Evolutionary conservation across 2,797 vertebrate genomes (phyloP).

Genomic region (Anguilla pacifica): DNA sequence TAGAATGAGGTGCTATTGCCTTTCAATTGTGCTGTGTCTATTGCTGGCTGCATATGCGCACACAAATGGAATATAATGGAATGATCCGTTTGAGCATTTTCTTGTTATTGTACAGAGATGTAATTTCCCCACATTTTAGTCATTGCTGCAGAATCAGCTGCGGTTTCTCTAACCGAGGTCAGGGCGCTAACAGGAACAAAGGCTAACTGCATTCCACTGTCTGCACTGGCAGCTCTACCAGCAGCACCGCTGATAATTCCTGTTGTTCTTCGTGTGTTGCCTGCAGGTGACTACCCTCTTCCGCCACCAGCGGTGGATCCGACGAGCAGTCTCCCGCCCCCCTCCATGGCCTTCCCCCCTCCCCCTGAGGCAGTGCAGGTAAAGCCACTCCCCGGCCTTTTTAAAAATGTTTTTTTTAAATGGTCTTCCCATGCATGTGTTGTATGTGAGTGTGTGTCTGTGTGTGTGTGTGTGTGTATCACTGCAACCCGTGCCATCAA

Average conservation of each 20-base stretch:
- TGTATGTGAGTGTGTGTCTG: no score
- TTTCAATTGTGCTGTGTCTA: not conserved
- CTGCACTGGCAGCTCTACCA: not conserved
- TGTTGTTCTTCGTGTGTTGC: constrained; percentile 26
- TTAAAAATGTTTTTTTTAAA: not conserved
- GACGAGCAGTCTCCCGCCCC: constrained; percentile 63
- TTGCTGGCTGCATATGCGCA: not conserved
- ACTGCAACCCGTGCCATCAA: not conserved
- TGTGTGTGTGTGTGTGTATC: not conserved
- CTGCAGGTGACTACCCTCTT: constrained; percentile 80
- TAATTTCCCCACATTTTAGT: not conserved
- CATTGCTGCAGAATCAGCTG: not conserved
- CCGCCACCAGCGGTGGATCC: constrained; percentile 84
- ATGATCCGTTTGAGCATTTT: not conserved
- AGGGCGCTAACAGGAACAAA: not conserved
- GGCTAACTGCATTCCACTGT: not conserved
- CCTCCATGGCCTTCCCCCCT: constrained; percentile 71
- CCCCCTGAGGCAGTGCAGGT: constrained; percentile 68
- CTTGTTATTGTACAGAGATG: constrained; percentile 1
- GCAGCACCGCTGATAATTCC: not conserved
- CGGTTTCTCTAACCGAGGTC: not conserved
- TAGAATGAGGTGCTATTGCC: not conserved
- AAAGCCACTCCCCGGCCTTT: not conserved
- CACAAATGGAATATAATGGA: not conserved
- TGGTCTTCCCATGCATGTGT: not conserved